These are phyloP conservation scores for Pelecanoides urinatrix DNA, from an alignment of 2,113 vertebrate species.

Conservation along the genomic window DNA sequence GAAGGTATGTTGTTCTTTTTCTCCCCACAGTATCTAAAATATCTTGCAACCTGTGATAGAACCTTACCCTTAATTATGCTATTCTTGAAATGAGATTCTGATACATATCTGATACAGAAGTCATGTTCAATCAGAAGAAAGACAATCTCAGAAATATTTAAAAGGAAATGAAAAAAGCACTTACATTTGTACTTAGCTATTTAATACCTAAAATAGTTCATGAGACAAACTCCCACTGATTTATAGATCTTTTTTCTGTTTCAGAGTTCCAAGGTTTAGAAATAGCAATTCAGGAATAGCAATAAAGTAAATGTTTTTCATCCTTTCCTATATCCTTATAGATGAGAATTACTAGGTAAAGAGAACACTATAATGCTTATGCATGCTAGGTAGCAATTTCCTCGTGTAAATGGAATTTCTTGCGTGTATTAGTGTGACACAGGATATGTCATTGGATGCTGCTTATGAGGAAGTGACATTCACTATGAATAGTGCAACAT, in stretches of 20 bases:
- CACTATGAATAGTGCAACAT: not conserved
- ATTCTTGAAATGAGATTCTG: not conserved
- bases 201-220: not conserved
- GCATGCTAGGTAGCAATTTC: not conserved
- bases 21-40: not conserved
- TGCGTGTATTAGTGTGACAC: fast-evolving
- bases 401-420: not conserved
- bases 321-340: not conserved
- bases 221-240: not conserved
- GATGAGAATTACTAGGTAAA: not conserved
- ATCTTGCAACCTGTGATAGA: not conserved
- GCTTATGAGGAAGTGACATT: not conserved
- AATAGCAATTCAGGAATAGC: not conserved
- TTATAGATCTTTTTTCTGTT: not conserved
- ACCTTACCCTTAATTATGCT: not conserved
- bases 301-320: not conserved
- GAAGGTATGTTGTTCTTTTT: not conserved
- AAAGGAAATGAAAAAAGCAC: not conserved
- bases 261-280: not conserved
- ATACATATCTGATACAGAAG: not conserved
- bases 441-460: not conserved
- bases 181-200: not conserved
- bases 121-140: not conserved
- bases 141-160: not conserved
- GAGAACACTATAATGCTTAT: not conserved